Percentiles rank a stretch among this genome's conserved stretches.
These are phyloP conservation scores for Calyptomena viridis DNA, from an alignment of 2,113 vertebrate genomes.

Conservation along the genomic window DNA sequence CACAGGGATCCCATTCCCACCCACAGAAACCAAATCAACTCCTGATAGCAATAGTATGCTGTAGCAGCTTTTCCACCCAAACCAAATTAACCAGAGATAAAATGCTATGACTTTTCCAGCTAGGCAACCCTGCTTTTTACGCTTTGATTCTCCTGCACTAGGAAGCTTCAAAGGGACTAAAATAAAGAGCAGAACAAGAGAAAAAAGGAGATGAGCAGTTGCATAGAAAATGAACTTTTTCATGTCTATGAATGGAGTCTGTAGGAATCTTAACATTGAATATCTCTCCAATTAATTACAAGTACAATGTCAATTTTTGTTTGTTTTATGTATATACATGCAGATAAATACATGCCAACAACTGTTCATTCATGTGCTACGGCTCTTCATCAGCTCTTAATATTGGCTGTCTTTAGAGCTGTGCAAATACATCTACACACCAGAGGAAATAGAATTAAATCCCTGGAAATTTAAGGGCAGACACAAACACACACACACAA, in stretches of 20 bases:
- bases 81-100: background rate
- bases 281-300: background rate
- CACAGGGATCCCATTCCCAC: background rate
- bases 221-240: background rate
- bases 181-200: background rate
- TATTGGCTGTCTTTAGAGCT: background rate
- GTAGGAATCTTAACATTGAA: background rate
- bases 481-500: background rate
- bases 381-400: background rate
- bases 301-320: background rate
- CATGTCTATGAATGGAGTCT: background rate
- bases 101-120: background rate
- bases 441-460: background rate
- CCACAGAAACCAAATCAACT: background rate
- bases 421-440: background rate
- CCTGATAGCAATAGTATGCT: background rate
- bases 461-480: background rate
- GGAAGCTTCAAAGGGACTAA: background rate
- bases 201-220: background rate
- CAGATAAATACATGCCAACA: background rate
- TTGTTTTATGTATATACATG: background rate
- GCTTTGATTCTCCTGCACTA: background rate
- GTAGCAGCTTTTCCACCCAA: background rate
- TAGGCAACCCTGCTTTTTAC: background rate
- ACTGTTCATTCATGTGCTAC: background rate